Evolutionary conservation across 2,113 vertebrate genomes (phyloP).

Genomic region (Megaleporinus macrocephalus): DNA sequence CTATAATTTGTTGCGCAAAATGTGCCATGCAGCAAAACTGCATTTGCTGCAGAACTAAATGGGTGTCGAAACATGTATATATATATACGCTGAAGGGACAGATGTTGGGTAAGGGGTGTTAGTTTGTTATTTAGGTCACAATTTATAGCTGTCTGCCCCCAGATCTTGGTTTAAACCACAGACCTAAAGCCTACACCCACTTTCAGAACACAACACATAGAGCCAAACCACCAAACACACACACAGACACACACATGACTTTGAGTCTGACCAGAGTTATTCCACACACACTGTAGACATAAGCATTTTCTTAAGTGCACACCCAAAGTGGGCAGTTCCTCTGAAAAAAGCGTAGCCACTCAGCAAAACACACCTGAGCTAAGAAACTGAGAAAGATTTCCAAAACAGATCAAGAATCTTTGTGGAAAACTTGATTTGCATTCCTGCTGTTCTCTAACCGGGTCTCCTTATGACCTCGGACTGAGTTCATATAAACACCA

Average conservation of each 20-base stretch:
- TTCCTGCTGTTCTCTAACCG: background rate
- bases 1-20: no score
- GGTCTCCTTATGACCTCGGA: background rate
- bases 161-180: conserved; percentile 73
- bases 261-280: conserved; percentile 3
- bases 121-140: conserved; percentile 54
- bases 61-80: conserved; percentile 38
- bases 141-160: conserved; percentile 76
- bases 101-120: conserved; percentile 50
- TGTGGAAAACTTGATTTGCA: background rate
- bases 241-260: conserved; percentile 6
- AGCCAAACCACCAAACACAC: conserved; percentile 25
- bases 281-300: conserved; percentile 2
- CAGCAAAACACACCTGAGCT: background rate
- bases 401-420: background rate
- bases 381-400: background rate
- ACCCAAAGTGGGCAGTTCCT: background rate
- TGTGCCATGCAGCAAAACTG: no score
- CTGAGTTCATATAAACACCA: background rate
- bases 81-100: conserved; percentile 53
- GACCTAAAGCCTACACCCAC: conserved; percentile 63
- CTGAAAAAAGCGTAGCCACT: background rate
- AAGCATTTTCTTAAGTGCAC: conserved; percentile 3
- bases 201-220: background rate
- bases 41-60: conserved; percentile 7